These are phyloP conservation scores for Pionites leucogaster DNA, from an alignment of 2,113 vertebrate species.

Conservation along the genomic window DNA sequence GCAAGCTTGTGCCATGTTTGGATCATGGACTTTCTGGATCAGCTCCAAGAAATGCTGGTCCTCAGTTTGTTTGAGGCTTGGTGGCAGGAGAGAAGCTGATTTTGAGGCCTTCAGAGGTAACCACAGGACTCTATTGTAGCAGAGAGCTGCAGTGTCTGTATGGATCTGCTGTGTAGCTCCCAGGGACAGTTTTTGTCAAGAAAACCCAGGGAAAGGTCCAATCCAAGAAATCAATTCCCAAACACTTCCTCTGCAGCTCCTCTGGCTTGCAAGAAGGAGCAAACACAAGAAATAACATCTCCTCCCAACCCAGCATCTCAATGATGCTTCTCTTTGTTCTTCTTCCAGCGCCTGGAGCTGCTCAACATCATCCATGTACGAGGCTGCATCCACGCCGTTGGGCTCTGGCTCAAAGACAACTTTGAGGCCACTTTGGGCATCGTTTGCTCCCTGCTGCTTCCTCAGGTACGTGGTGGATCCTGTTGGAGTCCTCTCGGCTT, in stretches of 20 bases:
- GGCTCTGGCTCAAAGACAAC: constrained; percentile 91
- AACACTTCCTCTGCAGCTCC: not conserved
- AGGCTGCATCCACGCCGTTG: constrained; percentile 89
- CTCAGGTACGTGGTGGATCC: constrained; percentile 73
- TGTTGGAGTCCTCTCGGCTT: accelerated
- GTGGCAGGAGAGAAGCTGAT: not conserved
- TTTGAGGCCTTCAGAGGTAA: not conserved
- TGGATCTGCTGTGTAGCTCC: not conserved
- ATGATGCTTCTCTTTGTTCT: accelerated
- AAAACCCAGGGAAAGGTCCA: not conserved
- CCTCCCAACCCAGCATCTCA: not conserved
- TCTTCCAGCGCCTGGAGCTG: constrained; percentile 80
- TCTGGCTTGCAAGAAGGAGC: not conserved
- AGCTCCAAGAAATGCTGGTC: not conserved
- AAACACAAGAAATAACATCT: not conserved
- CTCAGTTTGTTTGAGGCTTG: not conserved
- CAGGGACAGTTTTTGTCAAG: not conserved
- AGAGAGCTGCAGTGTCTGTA: not conserved
- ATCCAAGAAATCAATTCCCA: not conserved
- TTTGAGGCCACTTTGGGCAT: constrained; percentile 81
- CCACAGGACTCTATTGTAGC: accelerated
- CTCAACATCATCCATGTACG: constrained; percentile 82
- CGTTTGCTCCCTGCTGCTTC: constrained; percentile 83
- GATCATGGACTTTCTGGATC: not conserved
- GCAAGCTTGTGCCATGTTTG: accelerated